These are phyloP conservation scores for Hypothenemus hampei DNA, from an alignment of 1,140 invertebrate genomes.

Conservation along the genomic window DNA sequence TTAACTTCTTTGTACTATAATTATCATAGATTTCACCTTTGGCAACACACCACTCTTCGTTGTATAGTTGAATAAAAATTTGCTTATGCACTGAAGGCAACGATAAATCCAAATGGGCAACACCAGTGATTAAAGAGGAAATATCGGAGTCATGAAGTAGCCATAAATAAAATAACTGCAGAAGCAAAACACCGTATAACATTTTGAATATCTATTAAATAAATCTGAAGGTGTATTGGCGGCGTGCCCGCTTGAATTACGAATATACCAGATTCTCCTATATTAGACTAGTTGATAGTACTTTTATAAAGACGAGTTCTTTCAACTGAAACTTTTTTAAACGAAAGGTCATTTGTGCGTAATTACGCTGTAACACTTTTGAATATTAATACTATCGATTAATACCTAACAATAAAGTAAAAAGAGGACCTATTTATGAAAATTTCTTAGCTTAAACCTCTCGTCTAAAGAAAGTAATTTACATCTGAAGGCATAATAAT, in stretches of 20 bases:
- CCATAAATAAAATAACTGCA: conserved; percentile 25
- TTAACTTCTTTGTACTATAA: too few relatives aligned
- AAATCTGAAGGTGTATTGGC: conserved; percentile 15
- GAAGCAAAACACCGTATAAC: conserved; percentile 23
- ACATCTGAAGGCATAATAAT: conserved; percentile 22
- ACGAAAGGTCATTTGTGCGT: too few relatives aligned
- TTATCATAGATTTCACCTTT: too few relatives aligned
- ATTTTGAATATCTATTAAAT: conserved; percentile 27
- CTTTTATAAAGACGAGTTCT: not conserved
- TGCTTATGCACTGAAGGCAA: conserved; percentile 1
- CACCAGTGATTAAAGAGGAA: conserved; percentile 24
- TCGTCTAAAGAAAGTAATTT: conserved; percentile 19
- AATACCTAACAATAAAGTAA: too few relatives aligned
- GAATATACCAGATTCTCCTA: not conserved
- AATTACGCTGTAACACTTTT: too few relatives aligned
- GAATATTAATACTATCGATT: too few relatives aligned
- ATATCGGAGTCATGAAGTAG: conserved; percentile 21
- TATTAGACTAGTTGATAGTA: conserved; percentile 7
- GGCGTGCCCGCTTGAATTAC: conserved; percentile 8
- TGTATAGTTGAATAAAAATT: too few relatives aligned
- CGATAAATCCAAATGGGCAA: conserved; percentile 17
- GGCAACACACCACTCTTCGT: too few relatives aligned
- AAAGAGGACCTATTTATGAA: too few relatives aligned
- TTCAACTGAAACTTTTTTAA: too few relatives aligned
- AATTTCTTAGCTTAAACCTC: too few relatives aligned